phyloP scores from a whole-genome alignment of 2,113 vertebrate genomes.

The Uropsilus gracilis region DNA sequence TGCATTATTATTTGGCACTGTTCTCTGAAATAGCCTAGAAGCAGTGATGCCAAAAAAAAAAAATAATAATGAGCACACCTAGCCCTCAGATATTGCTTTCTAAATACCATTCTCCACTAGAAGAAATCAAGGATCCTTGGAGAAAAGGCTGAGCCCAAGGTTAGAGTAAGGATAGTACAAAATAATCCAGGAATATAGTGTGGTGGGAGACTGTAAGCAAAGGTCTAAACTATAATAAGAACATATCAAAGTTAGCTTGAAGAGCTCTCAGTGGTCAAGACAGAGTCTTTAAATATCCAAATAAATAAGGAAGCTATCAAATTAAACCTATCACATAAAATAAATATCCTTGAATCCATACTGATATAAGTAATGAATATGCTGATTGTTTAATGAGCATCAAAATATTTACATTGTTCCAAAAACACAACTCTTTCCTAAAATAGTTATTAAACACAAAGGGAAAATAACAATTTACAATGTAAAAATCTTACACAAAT shows the following conservation, averaged over 20 bases:
- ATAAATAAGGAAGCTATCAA: not conserved
- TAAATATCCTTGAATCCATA: not conserved
- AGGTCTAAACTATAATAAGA: not conserved
- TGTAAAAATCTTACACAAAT: not conserved
- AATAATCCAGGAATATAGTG: not conserved
- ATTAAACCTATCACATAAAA: not conserved
- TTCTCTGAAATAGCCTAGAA: not conserved
- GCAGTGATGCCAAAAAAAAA: not conserved
- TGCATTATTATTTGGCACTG: not conserved
- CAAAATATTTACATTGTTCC: not conserved
- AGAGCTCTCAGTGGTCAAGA: not conserved
- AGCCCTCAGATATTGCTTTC: not conserved
- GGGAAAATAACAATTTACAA: not conserved
- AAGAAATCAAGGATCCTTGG: not conserved
- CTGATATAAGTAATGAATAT: not conserved
- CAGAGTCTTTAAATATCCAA: not conserved
- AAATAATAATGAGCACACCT: not conserved
- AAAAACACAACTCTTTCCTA: not conserved
- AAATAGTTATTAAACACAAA: not conserved
- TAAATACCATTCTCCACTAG: not conserved
- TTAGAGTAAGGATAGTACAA: not conserved
- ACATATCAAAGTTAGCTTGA: not conserved
- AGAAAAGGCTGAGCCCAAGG: not conserved
- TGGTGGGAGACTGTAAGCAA: not conserved
- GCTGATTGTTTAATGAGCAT: not conserved